Base-by-base conservation (phyloP, 2,797 vertebrate species). In the Phylloscopus collybita region DNA sequence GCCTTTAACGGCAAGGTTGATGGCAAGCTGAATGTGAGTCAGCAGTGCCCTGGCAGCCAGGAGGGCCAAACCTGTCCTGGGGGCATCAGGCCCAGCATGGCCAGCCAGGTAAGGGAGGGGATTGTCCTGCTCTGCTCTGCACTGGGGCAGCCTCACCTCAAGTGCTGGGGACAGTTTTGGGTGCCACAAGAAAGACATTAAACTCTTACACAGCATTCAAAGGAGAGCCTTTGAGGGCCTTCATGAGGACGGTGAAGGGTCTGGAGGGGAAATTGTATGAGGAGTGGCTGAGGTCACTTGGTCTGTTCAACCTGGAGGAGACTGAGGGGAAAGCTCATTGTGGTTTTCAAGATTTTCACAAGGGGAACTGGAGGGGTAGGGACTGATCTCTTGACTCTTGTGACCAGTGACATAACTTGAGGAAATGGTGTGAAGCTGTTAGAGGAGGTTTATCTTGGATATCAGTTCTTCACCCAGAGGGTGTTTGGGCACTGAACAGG, bases 101-200 rank as follows among this genome's bases (percentile, higher is more conserved):
- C 25, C 57, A 67, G 47, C 10, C 0, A 0, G 40, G 42, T 9
- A 11, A 56, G 30, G 22, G 25, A 74, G 26, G 30, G 12, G 21
- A 74, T 74, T 74, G 34, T 54, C 62, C 40, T 1, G 1, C 26
- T 81, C 54, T 74, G 47, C 34, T 42, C 26, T 74, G 47, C 1
- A 0, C 15, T 74, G 26, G 18, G 1, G 1, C 0, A 0, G 30
- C 34, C 34, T 42, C 42, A 61, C 30, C 70, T 67, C 1, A 0
- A 42, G 16, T 20, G 1, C 6, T 69, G 21, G 5, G 34, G 5
- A 6, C 15, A 25, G 42, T 0, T 49, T 7, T 56, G 18, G 49
- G 9, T 23, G 6, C 1, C 1, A 29, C 12, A 67, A 34, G 2
- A 61, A 60, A 40, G 6, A 3, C 4, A 36, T 34, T 49, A 1